Base-by-base conservation (phyloP, 2,797 vertebrate genomes). In the Staurois parvus region DNA sequence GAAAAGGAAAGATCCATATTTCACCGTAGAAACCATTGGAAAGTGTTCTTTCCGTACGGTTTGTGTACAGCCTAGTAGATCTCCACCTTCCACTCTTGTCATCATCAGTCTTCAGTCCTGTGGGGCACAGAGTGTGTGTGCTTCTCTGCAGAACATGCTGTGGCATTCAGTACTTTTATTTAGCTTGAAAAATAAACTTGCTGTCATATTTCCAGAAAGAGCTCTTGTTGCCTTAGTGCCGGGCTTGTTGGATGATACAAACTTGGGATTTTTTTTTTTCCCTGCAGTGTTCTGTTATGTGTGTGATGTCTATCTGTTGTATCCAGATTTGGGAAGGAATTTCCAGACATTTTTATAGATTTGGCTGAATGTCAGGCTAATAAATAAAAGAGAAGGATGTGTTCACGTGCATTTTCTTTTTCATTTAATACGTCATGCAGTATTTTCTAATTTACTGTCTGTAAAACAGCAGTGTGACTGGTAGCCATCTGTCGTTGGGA, bases 321-420 rank as follows among this genome's bases (percentile, higher is more conserved):
- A 85, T 85, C 78, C 78, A 85, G 72, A 81, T 81, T 85, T 85
- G 84, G 84, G 72, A 85, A 85, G 84, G 78, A 85, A 85, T 85
- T 85, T 79, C 24, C 66, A 79, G 83, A 52, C 76, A 26, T 79
- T 84, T 84, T 77, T 85, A 79, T 79, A 78, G 83, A 52, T 72
- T 85, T 85, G 84, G 84, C 84, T 69, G 70, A 74, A 85, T 29
- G 84, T 75, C 84, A 75, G 84, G 56, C 70, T 68, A 79, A 74
- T 85, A 74, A 78, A 79, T 72, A 62, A 72, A 52, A 40, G 64
- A 21, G 69, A 77, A 29, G 45, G 62, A 34, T 67, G 72, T 24
- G 12, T 17, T 66, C 34, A 72, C 37, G 15, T 72, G 12, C 48
- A 9, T 45, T 76, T 67, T 74, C 19, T 10, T 21, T n/a, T 64